Conservation (phyloP, 2,888 invertebrate genomes). For the Lasioglossum zephyrum region DNA sequence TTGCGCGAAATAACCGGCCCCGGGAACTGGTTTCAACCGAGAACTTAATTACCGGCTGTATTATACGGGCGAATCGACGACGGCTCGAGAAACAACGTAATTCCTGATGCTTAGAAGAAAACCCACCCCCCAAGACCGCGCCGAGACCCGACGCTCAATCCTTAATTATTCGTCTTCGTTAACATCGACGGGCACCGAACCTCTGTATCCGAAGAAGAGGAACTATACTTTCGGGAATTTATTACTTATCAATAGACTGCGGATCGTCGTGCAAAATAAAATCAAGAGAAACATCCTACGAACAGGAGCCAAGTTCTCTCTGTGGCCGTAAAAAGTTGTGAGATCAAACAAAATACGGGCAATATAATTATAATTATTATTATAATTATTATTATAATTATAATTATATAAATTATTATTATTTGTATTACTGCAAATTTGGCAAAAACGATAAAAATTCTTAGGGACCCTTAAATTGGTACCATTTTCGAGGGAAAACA, state of each 20-base stretch:
- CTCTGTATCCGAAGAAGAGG: not conserved
- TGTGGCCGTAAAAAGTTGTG: too few species aligned
- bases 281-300: too few species aligned
- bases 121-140: not conserved
- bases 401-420: too few species aligned
- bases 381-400: too few species aligned
- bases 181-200: slow-evolving; percentile 15
- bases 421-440: too few species aligned
- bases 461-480: too few species aligned
- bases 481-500: too few species aligned
- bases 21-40: slow-evolving; percentile 41
- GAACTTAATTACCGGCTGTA: slow-evolving; percentile 54
- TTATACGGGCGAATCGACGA: slow-evolving; percentile 42
- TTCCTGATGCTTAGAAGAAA: slow-evolving; percentile 42
- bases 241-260: not conserved
- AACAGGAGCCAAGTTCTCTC: too few species aligned
- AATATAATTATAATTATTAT: too few species aligned
- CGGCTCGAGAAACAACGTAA: slow-evolving; percentile 49
- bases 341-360: too few species aligned
- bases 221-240: not conserved
- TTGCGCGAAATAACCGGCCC: slow-evolving; percentile 45
- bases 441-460: too few species aligned
- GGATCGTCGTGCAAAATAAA: not conserved
- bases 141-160: not conserved
- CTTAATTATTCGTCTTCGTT: slow-evolving; percentile 52